Conservation (phyloP, 2,113 vertebrate species). For the Caranx ignobilis region DNA sequence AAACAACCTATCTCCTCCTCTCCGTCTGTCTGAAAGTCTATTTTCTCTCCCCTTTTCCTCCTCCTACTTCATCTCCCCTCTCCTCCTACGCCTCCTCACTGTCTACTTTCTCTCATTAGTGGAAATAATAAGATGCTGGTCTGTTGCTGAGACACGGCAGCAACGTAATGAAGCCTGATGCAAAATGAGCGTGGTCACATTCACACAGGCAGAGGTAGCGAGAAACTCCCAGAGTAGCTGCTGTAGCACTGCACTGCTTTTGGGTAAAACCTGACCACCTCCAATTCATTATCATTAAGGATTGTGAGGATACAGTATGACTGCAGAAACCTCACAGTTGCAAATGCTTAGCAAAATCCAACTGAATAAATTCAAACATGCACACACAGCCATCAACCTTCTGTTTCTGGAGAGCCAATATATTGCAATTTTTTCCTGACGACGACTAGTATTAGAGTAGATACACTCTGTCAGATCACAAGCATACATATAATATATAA, state of each 20-base stretch:
- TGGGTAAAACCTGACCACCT: not conserved
- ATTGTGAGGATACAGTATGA: not conserved
- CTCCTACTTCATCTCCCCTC: not conserved
- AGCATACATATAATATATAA: not conserved
- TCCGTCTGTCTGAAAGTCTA: not conserved
- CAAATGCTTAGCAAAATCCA: not conserved
- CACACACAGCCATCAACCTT: not conserved
- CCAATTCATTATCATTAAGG: not conserved
- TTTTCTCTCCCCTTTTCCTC: not conserved
- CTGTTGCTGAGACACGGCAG: not conserved
- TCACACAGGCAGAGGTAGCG: not conserved
- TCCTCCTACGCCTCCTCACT: not conserved
- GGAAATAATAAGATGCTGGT: conserved; percentile 5
- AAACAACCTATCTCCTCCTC: not conserved
- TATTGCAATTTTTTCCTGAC: not conserved
- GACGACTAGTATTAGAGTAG: not conserved
- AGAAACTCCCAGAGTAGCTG: too few species aligned
- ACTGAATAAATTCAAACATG: conserved; percentile 2
- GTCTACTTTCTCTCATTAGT: not conserved
- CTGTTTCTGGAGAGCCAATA: not conserved
- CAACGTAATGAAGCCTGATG: not conserved
- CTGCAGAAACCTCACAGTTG: not conserved
- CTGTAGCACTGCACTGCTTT: not conserved
- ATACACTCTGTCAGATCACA: not conserved
- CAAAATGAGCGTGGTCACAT: not conserved